phyloP scores from a whole-genome alignment of 1,140 invertebrate genomes.

The Sarcophaga peregrina region DNA sequence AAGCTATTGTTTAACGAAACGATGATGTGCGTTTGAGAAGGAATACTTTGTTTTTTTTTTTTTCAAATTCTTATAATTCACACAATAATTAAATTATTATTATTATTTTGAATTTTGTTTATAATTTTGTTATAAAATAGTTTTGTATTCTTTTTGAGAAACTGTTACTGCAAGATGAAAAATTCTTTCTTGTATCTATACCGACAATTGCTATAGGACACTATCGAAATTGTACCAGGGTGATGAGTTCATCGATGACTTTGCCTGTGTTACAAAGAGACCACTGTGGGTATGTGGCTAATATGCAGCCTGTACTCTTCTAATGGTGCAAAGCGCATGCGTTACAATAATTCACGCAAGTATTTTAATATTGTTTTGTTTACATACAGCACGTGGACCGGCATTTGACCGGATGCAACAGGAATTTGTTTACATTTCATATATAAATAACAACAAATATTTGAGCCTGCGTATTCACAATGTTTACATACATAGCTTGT shows the following conservation, averaged over 20 bases:
- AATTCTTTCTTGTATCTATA: slow-evolving; percentile 31
- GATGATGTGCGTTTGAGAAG: neutral
- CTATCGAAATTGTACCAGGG: neutral
- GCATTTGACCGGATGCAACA: slow-evolving; percentile 35
- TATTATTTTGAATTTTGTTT: neutral
- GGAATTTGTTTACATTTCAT: slow-evolving; percentile 39
- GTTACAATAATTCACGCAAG: slow-evolving; percentile 9
- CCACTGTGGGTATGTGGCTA: neutral
- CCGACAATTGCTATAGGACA: slow-evolving; percentile 30
- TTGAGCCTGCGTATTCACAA: neutral
- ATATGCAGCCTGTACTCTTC: slow-evolving; percentile 29
- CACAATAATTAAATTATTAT: slow-evolving; percentile 3
- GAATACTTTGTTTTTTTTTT: slow-evolving; percentile 1
- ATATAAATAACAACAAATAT: slow-evolving; percentile 22
- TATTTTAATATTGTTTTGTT: slow-evolving; percentile 40
- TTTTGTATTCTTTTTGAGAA: slow-evolving; percentile 23
- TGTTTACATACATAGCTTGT: slow-evolving; percentile 31
- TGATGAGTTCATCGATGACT: slow-evolving; percentile 40
- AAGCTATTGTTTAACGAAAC: neutral
- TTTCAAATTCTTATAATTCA: neutral
- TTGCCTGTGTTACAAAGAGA: slow-evolving; percentile 42
- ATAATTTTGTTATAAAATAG: neutral
- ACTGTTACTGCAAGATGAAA: slow-evolving; percentile 26
- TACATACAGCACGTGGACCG: slow-evolving; percentile 35
- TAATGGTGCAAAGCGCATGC: neutral